Evolutionary conservation across 2,888 invertebrate species (phyloP), one percentile per base, ranked within the genome.

Genomic region (Barypeithes pellucidus): DNA sequence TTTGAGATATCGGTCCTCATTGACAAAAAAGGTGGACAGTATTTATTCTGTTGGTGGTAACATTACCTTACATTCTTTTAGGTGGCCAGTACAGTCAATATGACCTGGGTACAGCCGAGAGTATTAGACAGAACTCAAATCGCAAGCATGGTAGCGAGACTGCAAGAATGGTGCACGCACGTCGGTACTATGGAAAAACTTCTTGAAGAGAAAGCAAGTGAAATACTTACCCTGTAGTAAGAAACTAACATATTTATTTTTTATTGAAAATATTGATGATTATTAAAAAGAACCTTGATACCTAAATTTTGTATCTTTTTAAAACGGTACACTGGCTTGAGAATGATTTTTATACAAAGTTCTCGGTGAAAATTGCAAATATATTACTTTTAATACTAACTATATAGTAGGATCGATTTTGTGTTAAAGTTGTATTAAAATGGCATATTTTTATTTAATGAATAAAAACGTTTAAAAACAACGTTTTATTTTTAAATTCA

Each of bases 21-120:
- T 24, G 24, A 24, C n/a, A n/a, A 24, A 24, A 24, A 24, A 24
- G 24, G 24, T 24, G 24, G 24, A 39, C 36, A 39, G 8, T 9
- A 39, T 39, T 39, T 39, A 39, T 39, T 11, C 12, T 9, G 9
- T 2, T 29, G n/a, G n/a, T 52, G 20, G n/a, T 24, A 20, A 18
- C 2, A n/a, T 4, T 12, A 14, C 8, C 9, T 36, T 33, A 43
- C 29, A 2, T 66, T n/a, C 72, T 76, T 78, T 80, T 73, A 85
- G 85, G 86, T 86, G 33, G 89, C 89, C 24, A 88, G 86, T 76
- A 91, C 89, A 63, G 93, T 95, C 1, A 91, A 92, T 82, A 91
- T 95, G 90, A 93, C 92, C 9, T 95, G 95, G 95, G 94, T 95
- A 8, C 95, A 95, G 84, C 95, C 95, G 3, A 87, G 95, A 76